phyloP scores from a whole-genome alignment of 2,888 invertebrate genomes.

The Orthonychiurus folsomi region DNA sequence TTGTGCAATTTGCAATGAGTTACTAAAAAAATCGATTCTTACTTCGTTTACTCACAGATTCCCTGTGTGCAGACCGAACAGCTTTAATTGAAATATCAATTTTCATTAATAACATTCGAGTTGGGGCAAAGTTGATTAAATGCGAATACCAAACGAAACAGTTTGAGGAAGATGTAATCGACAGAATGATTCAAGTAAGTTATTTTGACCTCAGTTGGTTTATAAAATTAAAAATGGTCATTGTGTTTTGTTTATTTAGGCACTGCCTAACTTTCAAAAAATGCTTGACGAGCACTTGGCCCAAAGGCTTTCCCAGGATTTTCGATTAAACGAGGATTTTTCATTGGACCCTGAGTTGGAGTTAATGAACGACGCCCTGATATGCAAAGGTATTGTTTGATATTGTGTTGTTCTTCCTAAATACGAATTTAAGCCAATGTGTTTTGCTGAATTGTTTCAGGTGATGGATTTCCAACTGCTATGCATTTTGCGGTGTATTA shows the following conservation, averaged over 20 bases:
- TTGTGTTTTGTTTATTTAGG: slow-evolving; percentile 19
- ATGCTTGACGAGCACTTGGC: slow-evolving; percentile 33
- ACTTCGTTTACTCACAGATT: slow-evolving; percentile 18
- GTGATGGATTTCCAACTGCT: slow-evolving; percentile 32
- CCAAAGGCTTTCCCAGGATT: slow-evolving; percentile 28
- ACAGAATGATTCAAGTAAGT: slow-evolving; percentile 34
- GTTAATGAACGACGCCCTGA: slow-evolving; percentile 37
- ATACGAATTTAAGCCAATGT: not conserved
- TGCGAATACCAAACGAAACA: slow-evolving; percentile 24
- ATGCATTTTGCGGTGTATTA: slow-evolving; percentile 39
- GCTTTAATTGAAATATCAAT: slow-evolving; percentile 34
- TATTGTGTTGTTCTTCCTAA: not conserved
- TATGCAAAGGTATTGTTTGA: slow-evolving; percentile 16
- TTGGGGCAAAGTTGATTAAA: slow-evolving; percentile 37
- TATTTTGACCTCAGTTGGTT: not conserved
- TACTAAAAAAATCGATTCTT: too few relatives aligned
- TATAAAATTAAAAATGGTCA: not conserved
- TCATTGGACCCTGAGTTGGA: slow-evolving; percentile 33
- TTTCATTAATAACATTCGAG: slow-evolving; percentile 29
- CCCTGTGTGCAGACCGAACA: slow-evolving; percentile 28
- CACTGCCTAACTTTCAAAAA: slow-evolving; percentile 31
- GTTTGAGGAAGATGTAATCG: slow-evolving; percentile 33
- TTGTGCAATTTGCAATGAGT: too few relatives aligned
- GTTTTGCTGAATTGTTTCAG: slow-evolving; percentile 10
- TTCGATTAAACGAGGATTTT: slow-evolving; percentile 30